Base-by-base conservation (phyloP, 2,113 vertebrate genomes). In the Eubucco bourcierii region DNA sequence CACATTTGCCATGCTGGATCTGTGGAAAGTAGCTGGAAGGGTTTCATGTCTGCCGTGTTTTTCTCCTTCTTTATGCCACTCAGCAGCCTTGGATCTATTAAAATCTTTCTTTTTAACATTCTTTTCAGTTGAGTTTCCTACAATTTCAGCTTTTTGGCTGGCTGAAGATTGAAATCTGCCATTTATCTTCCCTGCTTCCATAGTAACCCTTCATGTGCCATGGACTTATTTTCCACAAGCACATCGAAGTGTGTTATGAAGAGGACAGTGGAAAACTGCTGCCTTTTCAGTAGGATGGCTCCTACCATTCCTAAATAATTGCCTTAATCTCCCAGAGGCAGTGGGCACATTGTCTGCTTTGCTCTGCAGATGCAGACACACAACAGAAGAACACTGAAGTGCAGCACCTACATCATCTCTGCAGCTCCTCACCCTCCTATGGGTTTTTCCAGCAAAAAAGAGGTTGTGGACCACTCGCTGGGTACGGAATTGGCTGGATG, bases 91-190 rank as follows among this genome's bases (percentile, higher is more conserved):
- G 25, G 41, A 82, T 46, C 78, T 64, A 64, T 84, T 96, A 46
- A 87, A 77, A 84, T 60, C 44, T 27, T 23, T 46, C 9, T 70
- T 91, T 63, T 41, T 33, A 33, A n/a, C n/a, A 37, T 80, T 84
- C 74, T 87, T 88, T 92, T 80, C 78, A 89, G 39, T 17, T 25
- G 29, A 25, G 39, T 59, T 90, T 93, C 89, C 81, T 82, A 77
- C 78, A 74, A 60, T 67, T 94, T 77, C 72, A 71, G 84, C 41
- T 80, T 88, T 80, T 92, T 95, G 88, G 79, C 86, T 84, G 78
- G 82, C 28, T 20, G 0, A 0, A 20, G 25, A 67, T 87, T 90
- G 90, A 84, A 82, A 87, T 87, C 59, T 66, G 46, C 72, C 90
- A 74, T 91, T 82, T 64, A 27, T 70, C 75, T 87, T 55, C 59